Base-by-base conservation (phyloP, 2,797 vertebrate genomes). In the Podarcis siculus region DNA sequence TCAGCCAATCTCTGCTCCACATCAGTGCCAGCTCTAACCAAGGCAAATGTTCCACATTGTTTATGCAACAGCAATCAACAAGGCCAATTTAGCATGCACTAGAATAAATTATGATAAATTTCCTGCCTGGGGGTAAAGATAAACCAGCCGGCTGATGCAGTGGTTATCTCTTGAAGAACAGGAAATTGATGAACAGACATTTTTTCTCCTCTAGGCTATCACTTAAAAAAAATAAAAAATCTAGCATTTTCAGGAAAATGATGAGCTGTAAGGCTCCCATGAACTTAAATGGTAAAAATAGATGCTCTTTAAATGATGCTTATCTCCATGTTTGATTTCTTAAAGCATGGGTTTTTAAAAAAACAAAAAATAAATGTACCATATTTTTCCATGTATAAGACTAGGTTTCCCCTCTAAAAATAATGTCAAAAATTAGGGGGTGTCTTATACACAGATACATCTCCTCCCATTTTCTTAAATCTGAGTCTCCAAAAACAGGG, bases 101-200 rank as follows among this genome's bases (percentile, higher is more conserved):
- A 96, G 96, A 96, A 97, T 96, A 97, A 97, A 97, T 97, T 97
- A 97, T 97, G 97, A 98, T 97, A 97, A 97, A 97, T 97, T 95
- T 96, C 93, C 95, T 96, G 97, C 96, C 96, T 95, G 71, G 3
- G 91, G 94, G 96, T 95, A 96, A 96, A 96, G 97, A 97, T 97
- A 97, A 97, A 95, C 95, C 95, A 94, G 86, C n/a, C 96, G 95
- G 94, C 94, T 95, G 92, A 94, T 95, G 95, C 95, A 93, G 89
- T 87, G 89, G 93, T 96, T 97, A 95, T 97, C 95, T 96, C 93
- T 91, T 87, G 25, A 95, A 94, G 94, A 93, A 86, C 87, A 93
- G 90, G 89, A 96, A 97, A 97, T 94, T 96, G 96, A 97, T 96
- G 96, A 96, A 92, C 93, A 95, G 92, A 89, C 93, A 21, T 94